phyloP scores from a whole-genome alignment of 2,888 invertebrate species.

The Hypselothyrea guttata region DNA sequence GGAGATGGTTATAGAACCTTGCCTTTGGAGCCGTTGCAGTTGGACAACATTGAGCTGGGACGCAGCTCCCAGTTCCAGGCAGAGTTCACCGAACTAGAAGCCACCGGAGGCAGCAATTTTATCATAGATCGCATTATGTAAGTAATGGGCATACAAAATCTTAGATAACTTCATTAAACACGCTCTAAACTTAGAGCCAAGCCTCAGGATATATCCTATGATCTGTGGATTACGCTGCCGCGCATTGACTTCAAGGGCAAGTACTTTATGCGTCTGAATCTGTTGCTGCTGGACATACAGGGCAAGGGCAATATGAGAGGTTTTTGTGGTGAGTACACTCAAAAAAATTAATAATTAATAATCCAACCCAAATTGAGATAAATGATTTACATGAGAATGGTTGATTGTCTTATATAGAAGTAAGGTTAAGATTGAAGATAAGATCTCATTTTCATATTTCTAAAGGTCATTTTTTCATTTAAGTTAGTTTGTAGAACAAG shows the following conservation, averaged over 20 bases:
- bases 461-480: no score
- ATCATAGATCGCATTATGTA: constrained; percentile 81
- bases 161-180: neutral
- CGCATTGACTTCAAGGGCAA: constrained; percentile 80
- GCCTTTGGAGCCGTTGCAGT: constrained; percentile 78
- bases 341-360: no score
- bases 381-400: no score
- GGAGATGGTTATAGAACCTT: constrained; percentile 81
- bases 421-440: no score
- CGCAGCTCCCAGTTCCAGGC: constrained; percentile 80
- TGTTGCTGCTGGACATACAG: constrained; percentile 79
- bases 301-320: constrained; percentile 81
- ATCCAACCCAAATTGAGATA: no score
- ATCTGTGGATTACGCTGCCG: constrained; percentile 79
- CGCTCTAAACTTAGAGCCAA: constrained; percentile 68
- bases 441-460: no score
- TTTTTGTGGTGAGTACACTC: constrained; percentile 75
- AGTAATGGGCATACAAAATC: constrained; percentile 12
- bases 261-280: constrained; percentile 79
- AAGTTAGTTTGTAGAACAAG: no score
- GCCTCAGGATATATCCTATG: constrained; percentile 78
- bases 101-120: constrained; percentile 81
- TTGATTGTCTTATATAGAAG: no score
- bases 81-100: constrained; percentile 78
- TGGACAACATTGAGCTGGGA: constrained; percentile 81